Base-by-base conservation (phyloP, 2,888 invertebrate species). In the Vandiemenella viatica region DNA sequence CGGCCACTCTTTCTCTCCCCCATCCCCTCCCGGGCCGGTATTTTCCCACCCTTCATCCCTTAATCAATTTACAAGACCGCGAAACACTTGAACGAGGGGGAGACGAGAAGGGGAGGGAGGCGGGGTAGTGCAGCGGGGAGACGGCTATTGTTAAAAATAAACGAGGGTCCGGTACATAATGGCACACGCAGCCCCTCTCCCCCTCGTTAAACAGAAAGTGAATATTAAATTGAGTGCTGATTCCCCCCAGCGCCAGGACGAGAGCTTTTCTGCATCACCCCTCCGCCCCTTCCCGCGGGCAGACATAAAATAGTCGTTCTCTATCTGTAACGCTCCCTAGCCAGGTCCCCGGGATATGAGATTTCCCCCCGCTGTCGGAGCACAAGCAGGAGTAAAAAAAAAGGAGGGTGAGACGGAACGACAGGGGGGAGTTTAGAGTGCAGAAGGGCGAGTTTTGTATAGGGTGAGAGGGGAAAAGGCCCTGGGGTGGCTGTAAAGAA, bases 11-110 rank as follows among this genome's bases (percentile, higher is more conserved):
- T n/a, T n/a, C n/a, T n/a, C n/a, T n/a, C 4, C 2, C 5, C 32
- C 32, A 2, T 3, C 10, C 2, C 3, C 32, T 32, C 32, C 5
- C 3, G 13, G 3, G 3, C 32, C 32, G 13, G 3, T 10, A 13
- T 26, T 13, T 13, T 13, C 26, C 13, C 26, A 8, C 26, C 26
- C 40, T 16, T 10, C 17, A 18, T 7, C 38, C 46, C 46, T 45
- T 50, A 50, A 50, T 50, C 50, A 50, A 50, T 50, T 50, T 46
- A 50, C 50, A 47, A 50, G 50, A 43, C 49, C 49, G 45, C 49
- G 49, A 49, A 49, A 45, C 40, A 41, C 41, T 32, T 32, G 32
- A n/a, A 32, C 32, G 10, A 32, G 32, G 32, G 32, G 26, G 26
- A 8, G 26, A 8, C 7, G 6, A 10, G 26, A 10, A 10, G 6